Evolutionary conservation across 2,797 vertebrate genomes (phyloP).

Genomic region (Tiaroga cobitis): DNA sequence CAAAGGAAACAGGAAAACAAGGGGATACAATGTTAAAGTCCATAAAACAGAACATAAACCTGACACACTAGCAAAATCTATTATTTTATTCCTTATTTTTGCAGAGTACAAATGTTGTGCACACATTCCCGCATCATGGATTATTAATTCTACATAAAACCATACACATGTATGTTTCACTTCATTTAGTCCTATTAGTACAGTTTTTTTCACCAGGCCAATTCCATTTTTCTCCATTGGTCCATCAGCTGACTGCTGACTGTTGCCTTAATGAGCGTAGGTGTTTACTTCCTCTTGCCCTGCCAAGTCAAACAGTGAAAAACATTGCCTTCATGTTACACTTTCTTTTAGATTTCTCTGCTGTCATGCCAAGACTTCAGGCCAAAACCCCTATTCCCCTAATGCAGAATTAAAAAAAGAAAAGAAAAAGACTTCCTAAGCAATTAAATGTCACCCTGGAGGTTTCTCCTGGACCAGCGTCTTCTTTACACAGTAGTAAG

Average conservation of each 20-base stretch:
- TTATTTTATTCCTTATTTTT: background rate
- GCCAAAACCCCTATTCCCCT: conserved; percentile 38
- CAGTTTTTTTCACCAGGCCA: background rate
- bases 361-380: conserved; percentile 36
- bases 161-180: background rate
- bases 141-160: background rate
- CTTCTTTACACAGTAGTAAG: conserved; percentile 4
- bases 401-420: conserved; percentile 35
- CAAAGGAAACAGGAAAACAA: background rate
- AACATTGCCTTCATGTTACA: conserved; percentile 45
- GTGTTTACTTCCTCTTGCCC: conserved; percentile 51
- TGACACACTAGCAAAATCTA: background rate
- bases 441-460: conserved; percentile 35
- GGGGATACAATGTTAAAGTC: background rate
- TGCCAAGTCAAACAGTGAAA: conserved; percentile 60
- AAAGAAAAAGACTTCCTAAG: background rate
- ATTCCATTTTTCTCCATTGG: conserved; percentile 33
- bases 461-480: background rate
- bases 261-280: conserved; percentile 42
- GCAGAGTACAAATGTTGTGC: background rate
- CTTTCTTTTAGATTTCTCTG: conserved; percentile 47
- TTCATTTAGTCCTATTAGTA: background rate
- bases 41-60: background rate
- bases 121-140: background rate
- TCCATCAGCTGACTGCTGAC: conserved; percentile 9